Percentiles rank a stretch among this genome's conserved stretches.
These are phyloP conservation scores for Halichoeres trimaculatus DNA, from an alignment of 2,113 vertebrate species.

Conservation along the genomic window DNA sequence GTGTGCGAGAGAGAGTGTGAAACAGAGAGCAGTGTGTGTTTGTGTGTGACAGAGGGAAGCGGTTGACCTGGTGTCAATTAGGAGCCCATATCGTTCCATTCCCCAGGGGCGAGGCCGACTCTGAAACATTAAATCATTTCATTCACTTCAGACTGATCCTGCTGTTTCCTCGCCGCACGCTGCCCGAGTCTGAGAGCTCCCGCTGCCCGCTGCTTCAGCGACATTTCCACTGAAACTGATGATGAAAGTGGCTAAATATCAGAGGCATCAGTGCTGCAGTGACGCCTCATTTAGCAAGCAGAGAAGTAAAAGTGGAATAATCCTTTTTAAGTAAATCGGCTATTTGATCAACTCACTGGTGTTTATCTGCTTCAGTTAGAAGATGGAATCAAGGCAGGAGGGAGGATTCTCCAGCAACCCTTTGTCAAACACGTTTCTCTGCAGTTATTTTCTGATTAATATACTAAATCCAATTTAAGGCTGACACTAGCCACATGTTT, in stretches of 20 bases:
- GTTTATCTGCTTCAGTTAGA: constrained; percentile 10
- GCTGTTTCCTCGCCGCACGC: constrained; percentile 44
- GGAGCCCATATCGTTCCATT: constrained; percentile 72
- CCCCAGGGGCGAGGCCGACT: constrained; percentile 71
- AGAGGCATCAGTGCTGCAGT: constrained; percentile 6
- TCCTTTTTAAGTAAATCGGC: not conserved
- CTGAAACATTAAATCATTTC: constrained; percentile 81
- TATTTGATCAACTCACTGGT: constrained; percentile 1
- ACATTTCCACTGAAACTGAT: constrained; percentile 50
- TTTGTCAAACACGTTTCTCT: not conserved
- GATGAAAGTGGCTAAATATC: constrained; percentile 39
- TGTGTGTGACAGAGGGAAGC: constrained; percentile 49
- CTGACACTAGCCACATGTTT: not conserved
- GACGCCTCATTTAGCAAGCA: constrained; percentile 1
- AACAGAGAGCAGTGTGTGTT: constrained; percentile 54
- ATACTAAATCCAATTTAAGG: not conserved
- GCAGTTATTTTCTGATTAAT: not conserved
- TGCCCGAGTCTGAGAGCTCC: constrained; percentile 40
- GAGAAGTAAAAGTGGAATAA: constrained; percentile 11
- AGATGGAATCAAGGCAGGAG: not conserved
- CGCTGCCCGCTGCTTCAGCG: constrained; percentile 36
- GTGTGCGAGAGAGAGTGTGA: constrained; percentile 41
- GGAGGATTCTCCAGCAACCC: not conserved
- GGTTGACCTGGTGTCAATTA: constrained; percentile 81
- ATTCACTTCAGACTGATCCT: constrained; percentile 68